A percentile compares a stretch with the other conserved stretches of the same genome.
Conservation (phyloP, 2,113 vertebrate genomes). For the Thalassarche chlororhynchos region DNA sequence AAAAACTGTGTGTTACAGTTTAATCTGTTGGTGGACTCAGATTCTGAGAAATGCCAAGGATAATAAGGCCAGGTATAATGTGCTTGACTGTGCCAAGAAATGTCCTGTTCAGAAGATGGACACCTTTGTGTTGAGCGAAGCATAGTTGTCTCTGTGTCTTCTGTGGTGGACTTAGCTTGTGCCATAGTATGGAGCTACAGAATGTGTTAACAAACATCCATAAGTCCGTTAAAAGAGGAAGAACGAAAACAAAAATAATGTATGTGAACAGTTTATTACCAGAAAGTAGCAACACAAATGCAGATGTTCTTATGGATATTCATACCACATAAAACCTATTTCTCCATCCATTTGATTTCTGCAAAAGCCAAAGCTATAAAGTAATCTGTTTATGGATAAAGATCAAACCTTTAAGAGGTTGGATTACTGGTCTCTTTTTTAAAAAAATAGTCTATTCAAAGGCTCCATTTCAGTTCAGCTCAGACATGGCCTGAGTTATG, state of each 20-base stretch:
- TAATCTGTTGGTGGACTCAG: neutral
- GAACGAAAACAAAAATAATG: neutral
- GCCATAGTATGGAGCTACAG: neutral
- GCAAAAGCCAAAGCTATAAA: neutral
- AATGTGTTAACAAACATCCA: neutral
- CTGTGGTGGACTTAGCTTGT: neutral
- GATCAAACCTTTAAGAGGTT: neutral
- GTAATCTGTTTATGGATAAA: neutral
- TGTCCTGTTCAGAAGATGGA: neutral
- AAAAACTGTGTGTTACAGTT: neutral
- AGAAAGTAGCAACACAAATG: neutral
- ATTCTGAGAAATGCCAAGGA: neutral
- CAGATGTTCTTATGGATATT: neutral
- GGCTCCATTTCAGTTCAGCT: rapidly evolving
- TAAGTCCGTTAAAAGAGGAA: neutral
- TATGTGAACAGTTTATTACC: neutral
- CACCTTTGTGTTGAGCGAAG: neutral
- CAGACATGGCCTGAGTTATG: neutral
- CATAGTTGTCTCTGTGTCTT: neutral
- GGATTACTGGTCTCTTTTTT: neutral
- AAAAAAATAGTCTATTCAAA: neutral
- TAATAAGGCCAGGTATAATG: neutral
- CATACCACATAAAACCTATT: neutral
- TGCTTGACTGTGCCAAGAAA: neutral
- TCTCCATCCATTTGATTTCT: neutral